Percentiles rank a stretch among this genome's conserved stretches.
phyloP scores from a whole-genome alignment of 2,797 vertebrate genomes.

The Stomatorhinus walkeri region DNA sequence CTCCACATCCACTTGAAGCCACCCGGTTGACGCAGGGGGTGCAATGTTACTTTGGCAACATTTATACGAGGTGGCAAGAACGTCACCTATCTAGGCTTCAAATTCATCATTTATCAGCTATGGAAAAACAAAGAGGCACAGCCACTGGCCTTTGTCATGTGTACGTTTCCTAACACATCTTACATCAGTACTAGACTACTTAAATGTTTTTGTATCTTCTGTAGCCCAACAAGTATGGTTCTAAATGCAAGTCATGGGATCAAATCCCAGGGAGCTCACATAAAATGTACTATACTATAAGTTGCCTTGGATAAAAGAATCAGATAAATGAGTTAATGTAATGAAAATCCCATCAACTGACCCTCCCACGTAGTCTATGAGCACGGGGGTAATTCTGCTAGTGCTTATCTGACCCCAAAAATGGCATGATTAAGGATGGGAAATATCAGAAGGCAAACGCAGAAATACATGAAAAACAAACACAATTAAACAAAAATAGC shows the following conservation, averaged over 20 bases:
- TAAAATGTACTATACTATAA: not conserved
- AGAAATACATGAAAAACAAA: not conserved
- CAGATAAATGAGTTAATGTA: not conserved
- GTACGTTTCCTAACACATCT: not conserved
- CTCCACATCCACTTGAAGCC: not conserved
- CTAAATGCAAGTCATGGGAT: not conserved
- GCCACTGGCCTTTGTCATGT: not conserved
- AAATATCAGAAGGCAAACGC: not conserved
- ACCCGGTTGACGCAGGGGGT: not conserved
- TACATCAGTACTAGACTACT: not conserved
- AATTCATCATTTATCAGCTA: not conserved
- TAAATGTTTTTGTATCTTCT: not conserved
- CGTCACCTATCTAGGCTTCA: not conserved
- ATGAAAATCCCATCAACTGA: not conserved
- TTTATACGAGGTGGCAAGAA: not conserved
- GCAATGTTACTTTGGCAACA: not conserved
- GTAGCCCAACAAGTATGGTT: not conserved
- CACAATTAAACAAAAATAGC: not conserved
- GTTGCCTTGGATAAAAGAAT: not conserved
- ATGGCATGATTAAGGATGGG: not conserved
- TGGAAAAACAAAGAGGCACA: not conserved
- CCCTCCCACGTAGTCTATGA: not conserved
- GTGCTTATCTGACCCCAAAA: not conserved
- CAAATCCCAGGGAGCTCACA: not conserved
- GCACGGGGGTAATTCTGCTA: not conserved